Evolutionary conservation across 2,113 vertebrate genomes (phyloP).

Genomic region (Percina caprodes): DNA sequence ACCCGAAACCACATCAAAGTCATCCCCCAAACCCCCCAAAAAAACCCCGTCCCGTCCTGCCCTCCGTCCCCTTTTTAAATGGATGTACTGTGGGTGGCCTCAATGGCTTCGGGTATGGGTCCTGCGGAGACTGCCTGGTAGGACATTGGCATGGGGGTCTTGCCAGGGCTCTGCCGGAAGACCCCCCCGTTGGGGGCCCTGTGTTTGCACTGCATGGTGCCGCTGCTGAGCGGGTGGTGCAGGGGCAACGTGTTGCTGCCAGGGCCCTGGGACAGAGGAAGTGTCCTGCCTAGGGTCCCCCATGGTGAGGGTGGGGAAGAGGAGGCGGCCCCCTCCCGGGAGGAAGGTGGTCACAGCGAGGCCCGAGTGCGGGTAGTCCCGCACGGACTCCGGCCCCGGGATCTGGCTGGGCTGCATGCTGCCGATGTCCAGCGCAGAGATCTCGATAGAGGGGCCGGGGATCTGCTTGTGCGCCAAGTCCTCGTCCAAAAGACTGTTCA

Average conservation of each 20-base stretch:
- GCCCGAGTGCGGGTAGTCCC: slow-evolving; percentile 93
- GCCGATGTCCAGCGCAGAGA: slow-evolving; percentile 96
- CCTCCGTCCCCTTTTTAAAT: slow-evolving; percentile 84
- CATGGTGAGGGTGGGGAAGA: slow-evolving; percentile 83
- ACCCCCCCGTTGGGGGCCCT: slow-evolving; percentile 97
- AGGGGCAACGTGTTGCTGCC: slow-evolving; percentile 90
- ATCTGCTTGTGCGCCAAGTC: slow-evolving; percentile 99
- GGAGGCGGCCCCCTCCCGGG: slow-evolving; percentile 87
- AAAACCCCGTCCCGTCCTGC: no score
- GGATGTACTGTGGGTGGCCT: slow-evolving; percentile 96
- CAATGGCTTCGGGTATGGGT: slow-evolving; percentile 95
- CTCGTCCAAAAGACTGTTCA: slow-evolving; percentile 99
- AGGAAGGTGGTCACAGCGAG: slow-evolving; percentile 96
- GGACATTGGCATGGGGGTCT: slow-evolving; percentile 95
- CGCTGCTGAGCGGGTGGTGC: slow-evolving; percentile 88
- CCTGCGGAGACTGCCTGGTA: slow-evolving; percentile 95
- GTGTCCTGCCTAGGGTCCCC: slow-evolving; percentile 94
- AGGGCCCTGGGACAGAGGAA: slow-evolving; percentile 86
- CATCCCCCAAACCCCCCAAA: no score
- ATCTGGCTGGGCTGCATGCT: slow-evolving; percentile 89
- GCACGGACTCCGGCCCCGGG: slow-evolving; percentile 86
- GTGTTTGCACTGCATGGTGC: slow-evolving; percentile 97
- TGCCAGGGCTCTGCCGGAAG: slow-evolving; percentile 98
- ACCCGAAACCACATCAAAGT: slow-evolving; percentile 7
- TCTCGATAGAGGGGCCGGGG: slow-evolving; percentile 95